phyloP scores from a whole-genome alignment of 2,113 vertebrate species.

The Chelonoidis abingdonii region DNA sequence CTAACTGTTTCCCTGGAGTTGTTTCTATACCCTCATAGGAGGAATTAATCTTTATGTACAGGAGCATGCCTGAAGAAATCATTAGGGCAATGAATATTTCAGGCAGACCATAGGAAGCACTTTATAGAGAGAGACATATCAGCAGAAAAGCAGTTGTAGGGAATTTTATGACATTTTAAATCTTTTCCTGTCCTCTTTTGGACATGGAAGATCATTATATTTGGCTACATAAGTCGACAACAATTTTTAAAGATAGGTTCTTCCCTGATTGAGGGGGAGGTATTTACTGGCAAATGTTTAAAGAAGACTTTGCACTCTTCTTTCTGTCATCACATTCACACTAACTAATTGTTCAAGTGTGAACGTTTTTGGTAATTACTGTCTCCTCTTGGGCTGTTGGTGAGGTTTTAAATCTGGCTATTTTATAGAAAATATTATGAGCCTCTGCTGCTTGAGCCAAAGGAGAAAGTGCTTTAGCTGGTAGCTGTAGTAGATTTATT shows the following conservation, averaged over 20 bases:
- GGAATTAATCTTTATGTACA: slow-evolving; percentile 71
- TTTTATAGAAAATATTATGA: background rate
- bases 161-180: slow-evolving; percentile 72
- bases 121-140: slow-evolving; percentile 64
- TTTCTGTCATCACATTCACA: background rate
- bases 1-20: slow-evolving; percentile 41
- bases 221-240: slow-evolving; percentile 22
- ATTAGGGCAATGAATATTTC: slow-evolving; percentile 76
- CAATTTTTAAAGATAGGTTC: slow-evolving; percentile 42
- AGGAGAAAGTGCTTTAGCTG: background rate
- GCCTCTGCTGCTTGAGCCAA: background rate
- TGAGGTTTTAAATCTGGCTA: background rate
- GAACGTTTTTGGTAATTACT: background rate
- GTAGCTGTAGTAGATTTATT: background rate
- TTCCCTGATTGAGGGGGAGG: background rate
- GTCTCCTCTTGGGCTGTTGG: background rate
- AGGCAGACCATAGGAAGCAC: slow-evolving; percentile 61
- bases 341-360: background rate
- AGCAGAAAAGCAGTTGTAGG: slow-evolving; percentile 66
- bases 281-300: background rate
- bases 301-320: background rate
- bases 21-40: slow-evolving; percentile 40
- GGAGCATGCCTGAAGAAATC: slow-evolving; percentile 71
- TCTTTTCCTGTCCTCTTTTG: slow-evolving; percentile 61
- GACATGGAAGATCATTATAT: slow-evolving; percentile 49